phyloP scores from a whole-genome alignment of 2,888 invertebrate genomes.

The Xanthorhoe designata region DNA sequence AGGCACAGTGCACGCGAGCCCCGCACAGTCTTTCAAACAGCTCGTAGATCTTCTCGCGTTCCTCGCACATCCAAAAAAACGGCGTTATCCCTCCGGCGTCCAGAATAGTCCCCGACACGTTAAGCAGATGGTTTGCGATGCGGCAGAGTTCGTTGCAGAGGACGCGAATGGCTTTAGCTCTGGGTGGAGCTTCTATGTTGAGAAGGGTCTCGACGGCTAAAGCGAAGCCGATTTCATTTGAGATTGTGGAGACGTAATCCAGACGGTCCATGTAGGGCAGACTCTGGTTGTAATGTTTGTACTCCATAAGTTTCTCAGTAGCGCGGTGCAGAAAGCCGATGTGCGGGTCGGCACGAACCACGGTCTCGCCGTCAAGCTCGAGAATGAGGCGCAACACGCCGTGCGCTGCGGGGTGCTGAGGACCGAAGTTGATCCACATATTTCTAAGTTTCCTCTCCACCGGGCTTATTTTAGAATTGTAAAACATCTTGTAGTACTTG shows the following conservation, averaged over 20 bases:
- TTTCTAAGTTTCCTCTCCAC: slow-evolving; percentile 87
- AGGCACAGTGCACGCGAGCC: slow-evolving; percentile 93
- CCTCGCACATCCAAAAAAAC: slow-evolving; percentile 96
- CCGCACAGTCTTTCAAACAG: slow-evolving; percentile 94
- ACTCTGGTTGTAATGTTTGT: slow-evolving; percentile 94
- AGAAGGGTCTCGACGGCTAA: slow-evolving; percentile 94
- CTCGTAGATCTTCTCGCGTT: slow-evolving; percentile 94
- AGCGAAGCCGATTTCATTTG: slow-evolving; percentile 91
- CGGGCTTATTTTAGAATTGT: slow-evolving; percentile 64
- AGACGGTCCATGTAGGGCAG: slow-evolving; percentile 95
- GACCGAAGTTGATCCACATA: slow-evolving; percentile 93
- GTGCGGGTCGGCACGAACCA: slow-evolving; percentile 92
- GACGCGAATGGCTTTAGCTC: slow-evolving; percentile 93
- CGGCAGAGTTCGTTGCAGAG: slow-evolving; percentile 91
- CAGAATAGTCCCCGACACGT: slow-evolving; percentile 89
- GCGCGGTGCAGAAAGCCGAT: slow-evolving; percentile 95
- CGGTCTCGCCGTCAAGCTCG: slow-evolving; percentile 93
- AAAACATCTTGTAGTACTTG: slow-evolving; percentile 67
- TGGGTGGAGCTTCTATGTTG: slow-evolving; percentile 90
- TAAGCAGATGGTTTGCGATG: slow-evolving; percentile 92
- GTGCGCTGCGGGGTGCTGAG: slow-evolving; percentile 96
- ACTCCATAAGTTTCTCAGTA: slow-evolving; percentile 95
- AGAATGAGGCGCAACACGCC: slow-evolving; percentile 93
- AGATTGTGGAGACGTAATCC: slow-evolving; percentile 94
- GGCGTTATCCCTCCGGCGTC: slow-evolving; percentile 96